Evolutionary conservation across 2,113 vertebrate species (phyloP).

Genomic region (Gymnarchus niloticus): DNA sequence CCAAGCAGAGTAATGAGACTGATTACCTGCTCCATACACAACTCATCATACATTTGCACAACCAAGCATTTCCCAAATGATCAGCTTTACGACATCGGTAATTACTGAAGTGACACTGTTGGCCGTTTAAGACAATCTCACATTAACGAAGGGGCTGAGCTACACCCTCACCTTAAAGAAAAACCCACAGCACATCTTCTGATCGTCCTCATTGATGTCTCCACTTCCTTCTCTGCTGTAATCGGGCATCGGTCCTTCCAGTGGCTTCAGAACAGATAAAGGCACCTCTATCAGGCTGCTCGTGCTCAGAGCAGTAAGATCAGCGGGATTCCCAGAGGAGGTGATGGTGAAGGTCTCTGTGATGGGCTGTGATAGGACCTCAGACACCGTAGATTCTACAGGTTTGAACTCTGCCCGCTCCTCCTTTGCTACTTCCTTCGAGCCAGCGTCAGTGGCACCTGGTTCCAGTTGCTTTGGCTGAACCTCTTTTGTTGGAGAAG

Average conservation of each 20-base stretch:
- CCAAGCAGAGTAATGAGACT: slow-evolving; percentile 23
- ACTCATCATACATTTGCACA: slow-evolving; percentile 26
- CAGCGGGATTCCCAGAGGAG: slow-evolving; percentile 68
- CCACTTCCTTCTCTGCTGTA: slow-evolving; percentile 67
- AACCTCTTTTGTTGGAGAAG: slow-evolving; percentile 40
- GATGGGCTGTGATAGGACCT: slow-evolving; percentile 77
- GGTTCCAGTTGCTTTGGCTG: slow-evolving; percentile 31
- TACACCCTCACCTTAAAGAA: slow-evolving; percentile 84
- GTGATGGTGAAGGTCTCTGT: slow-evolving; percentile 75
- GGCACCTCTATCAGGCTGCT: slow-evolving; percentile 90
- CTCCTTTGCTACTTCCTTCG: slow-evolving; percentile 23
- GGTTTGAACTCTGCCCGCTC: slow-evolving; percentile 36
- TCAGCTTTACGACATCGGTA: background rate
- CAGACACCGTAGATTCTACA: slow-evolving; percentile 71
- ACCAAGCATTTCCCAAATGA: background rate
- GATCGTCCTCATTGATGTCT: slow-evolving; percentile 77
- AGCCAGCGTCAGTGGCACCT: slow-evolving; percentile 23
- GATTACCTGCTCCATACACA: slow-evolving; percentile 29
- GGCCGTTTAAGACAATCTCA: background rate
- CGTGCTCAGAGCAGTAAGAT: slow-evolving; percentile 50
- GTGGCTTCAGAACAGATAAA: slow-evolving; percentile 75
- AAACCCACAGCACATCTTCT: slow-evolving; percentile 88
- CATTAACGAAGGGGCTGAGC: no score
- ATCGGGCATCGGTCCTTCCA: slow-evolving; percentile 62
- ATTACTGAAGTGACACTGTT: background rate